Evolutionary conservation across 2,113 vertebrate genomes (phyloP), one percentile per base, ranked within the genome.

Genomic region (Rhodinocichla rosea): DNA sequence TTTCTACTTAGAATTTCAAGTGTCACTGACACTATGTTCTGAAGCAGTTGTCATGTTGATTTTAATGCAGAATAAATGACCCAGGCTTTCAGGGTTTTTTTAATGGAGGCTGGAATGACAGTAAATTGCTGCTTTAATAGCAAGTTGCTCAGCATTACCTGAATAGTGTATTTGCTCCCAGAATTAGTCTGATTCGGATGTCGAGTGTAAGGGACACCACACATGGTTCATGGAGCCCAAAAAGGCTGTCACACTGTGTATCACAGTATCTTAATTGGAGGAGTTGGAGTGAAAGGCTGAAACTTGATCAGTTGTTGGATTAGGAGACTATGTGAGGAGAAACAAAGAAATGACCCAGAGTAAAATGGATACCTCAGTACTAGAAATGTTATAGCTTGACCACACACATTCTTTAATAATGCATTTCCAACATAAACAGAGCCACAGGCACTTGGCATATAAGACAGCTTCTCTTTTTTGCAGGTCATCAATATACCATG

Each of bases 401-500:
- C 96, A 97, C 95, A 96, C 96, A 96, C 93, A 87, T 93, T 95
- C 95, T 87, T 96, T 90, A 97, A 96, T 96, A 96, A 92, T 96
- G 90, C 71, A 89, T 95, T 96, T 96, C 94, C 86, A 96, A 94
- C 73, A 89, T 96, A 97, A 97, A 96, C 96, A 96, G 83, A 94
- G 94, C 87, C 91, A 96, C 77, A 96, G 84, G 87, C 91, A 94
- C 91, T 95, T 96, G 90, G 83, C 80, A 82, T 83, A 82, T 79
- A 92, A 92, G 92, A 97, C 95, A 96, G 93, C 83, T 96, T 94
- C 93, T 96, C 83, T 96, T 96, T 90, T 96, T 96, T 96, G 83
- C 94, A 96, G 95, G 90, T 95, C 92, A 97, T 97, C 96, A 95
- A 94, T 96, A 96, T 89, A 81, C 73, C 65, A 57, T 94, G 94